Evolutionary conservation across 2,888 invertebrate genomes (phyloP).

Genomic region (Macrophya annulata): DNA sequence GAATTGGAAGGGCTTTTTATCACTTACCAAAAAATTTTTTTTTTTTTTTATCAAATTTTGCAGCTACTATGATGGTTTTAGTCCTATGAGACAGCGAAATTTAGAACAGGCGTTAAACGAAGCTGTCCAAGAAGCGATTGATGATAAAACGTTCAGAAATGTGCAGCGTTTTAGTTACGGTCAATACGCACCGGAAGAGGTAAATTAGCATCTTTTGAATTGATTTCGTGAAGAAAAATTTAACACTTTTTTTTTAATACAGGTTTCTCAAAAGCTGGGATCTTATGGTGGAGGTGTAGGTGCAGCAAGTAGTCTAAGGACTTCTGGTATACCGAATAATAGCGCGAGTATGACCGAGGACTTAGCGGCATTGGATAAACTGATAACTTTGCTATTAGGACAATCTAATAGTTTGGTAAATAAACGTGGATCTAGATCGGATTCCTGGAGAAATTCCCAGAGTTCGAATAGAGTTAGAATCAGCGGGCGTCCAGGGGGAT

Average conservation of each 20-base stretch:
- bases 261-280: constrained; percentile 72
- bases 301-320: constrained; percentile 69
- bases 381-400: constrained; percentile 84
- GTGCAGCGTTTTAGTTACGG: constrained; percentile 88
- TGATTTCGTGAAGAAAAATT: not conserved
- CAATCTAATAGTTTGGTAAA: constrained; percentile 71
- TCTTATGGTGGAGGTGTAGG: constrained; percentile 58
- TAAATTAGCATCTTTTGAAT: constrained; percentile 70
- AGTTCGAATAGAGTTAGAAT: constrained; percentile 31
- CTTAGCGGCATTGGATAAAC: constrained; percentile 84
- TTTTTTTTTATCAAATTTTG: constrained; percentile 27
- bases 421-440: constrained; percentile 23
- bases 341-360: constrained; percentile 79
- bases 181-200: constrained; percentile 86
- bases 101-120: constrained; percentile 84
- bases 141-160: constrained; percentile 87
- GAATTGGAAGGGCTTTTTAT: not conserved
- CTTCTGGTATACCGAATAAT: constrained; percentile 75
- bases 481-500: constrained; percentile 13
- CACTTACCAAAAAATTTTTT: not conserved
- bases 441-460: constrained; percentile 44
- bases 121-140: constrained; percentile 85
- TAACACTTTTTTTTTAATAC: not conserved
- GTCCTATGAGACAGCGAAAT: constrained; percentile 79
- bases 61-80: constrained; percentile 81